Evolutionary conservation across 2,113 vertebrate genomes (phyloP), one percentile per base, ranked within the genome.

Genomic region (Varanus komodoensis): DNA sequence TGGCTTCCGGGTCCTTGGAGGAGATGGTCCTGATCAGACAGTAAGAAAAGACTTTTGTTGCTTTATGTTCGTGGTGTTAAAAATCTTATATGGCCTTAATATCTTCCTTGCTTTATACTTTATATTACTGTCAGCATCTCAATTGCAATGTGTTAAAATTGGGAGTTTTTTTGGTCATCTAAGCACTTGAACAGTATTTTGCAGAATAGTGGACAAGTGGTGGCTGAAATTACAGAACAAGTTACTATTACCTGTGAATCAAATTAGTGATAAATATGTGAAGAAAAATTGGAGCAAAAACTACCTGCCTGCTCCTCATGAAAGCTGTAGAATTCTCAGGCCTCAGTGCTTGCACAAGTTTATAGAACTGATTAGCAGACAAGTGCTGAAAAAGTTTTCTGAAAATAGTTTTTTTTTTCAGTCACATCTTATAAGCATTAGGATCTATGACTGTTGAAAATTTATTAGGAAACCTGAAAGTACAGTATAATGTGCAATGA

Each of bases 1-100:
- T 93, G 98, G 99, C 80, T 99, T 99, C 97, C 97, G 99, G 21
- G 99, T 99, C 50, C 98, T 99, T 1, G 99, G 99, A 91, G 99
- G 99, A 86, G 99, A 99, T 14, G 99, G 98, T 29, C 98, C 98
- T 0, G 99, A 99, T 92, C 98, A 99, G 84, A 98, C 99, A 1
- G 99, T 99, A 95, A 99, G 99, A 97, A 82, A 9, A 6, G 19
- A 89, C 12, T 0, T 84, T 84, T n/a, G 44, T 25, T 89, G 61
- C 71, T 89, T 23, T 27, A 88, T 5, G 1, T 77, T 85, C 54
- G 2, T 29, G 11, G 0, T 25, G 0, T 68, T 38, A 0, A 83
- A 74, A 34, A 44, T n/a, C 19, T 64, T 87, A 25, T 67, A 29
- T 48, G 9, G 67, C 54, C 38, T 84, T 0, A 79, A 50, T n/a